Evolutionary conservation across 2,888 invertebrate species (phyloP), one percentile per base, ranked within the genome.

Genomic region (Phengaris alcon): DNA sequence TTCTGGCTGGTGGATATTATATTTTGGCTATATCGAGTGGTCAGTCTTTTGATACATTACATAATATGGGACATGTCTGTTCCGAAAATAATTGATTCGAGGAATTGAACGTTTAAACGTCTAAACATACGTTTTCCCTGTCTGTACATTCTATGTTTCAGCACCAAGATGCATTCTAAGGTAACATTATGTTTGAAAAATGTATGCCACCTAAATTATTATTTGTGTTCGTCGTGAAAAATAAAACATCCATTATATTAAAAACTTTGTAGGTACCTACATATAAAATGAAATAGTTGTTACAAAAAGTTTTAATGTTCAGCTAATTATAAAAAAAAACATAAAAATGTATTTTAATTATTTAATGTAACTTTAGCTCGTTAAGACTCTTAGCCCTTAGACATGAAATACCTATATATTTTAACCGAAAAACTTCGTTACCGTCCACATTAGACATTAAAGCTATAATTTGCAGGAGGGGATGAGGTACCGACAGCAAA

Each of bases 391-490:
- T 64, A 13, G 35, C 64, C 64, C 59, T 64, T 64, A 64, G 13
- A 64, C 35, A 54, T 72, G 13, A 72, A 72, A 72, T 72, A 35
- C 35, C 35, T 35, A 72, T 70, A 70, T 51, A 70, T 70, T 70
- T 72, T 72, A 72, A 72, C 15, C 72, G 52, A 72, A 72, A 72
- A 72, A 72, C 72, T 72, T 72, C 54, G 54, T 13, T 70, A 70
- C 51, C 70, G 70, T 55, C 69, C 69, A 75, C 22, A 76, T 76
- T 68, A 77, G 54, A 74, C 68, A 75, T 76, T 74, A 81, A 78
- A 79, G 78, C 78, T 78, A 80, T 81, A 80, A 79, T 80, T 81
- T 80, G 70, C 76, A 77, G 52, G 72, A 35, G 22, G 59, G 13
- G 13, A 6, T 57, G 57, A 15, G 51, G 55, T 64, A 64, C 35